Base-by-base conservation (phyloP, 2,797 vertebrate genomes). In the Toxotes lorentzi region DNA sequence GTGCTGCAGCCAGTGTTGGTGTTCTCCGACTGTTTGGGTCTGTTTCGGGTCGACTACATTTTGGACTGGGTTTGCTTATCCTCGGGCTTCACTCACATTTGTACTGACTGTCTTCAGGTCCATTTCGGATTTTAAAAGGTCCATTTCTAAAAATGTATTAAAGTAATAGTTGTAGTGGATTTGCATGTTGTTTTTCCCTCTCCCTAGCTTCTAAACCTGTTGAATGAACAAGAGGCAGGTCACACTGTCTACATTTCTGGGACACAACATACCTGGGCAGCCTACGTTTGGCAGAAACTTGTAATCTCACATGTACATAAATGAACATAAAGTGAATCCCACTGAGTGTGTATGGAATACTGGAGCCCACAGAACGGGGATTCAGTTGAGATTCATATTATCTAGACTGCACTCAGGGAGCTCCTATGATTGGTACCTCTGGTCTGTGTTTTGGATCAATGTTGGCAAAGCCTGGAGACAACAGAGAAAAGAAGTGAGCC, bases 401-500 rank as follows among this genome's bases (percentile, higher is more conserved):
- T 54, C 35, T 40, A 40, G 30, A 50, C 24, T 63, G 58, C 53
- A 41, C 8, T 56, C 32, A 63, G 27, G 47, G 45, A 35, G 23
- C 58, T 40, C 63, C 23, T 51, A 11, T 32, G 67, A 71, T 13
- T 51, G 43, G 59, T 51, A 73, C 38, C 73, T 73, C 56, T 63
- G 54, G 47, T 66, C 32, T 17, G 12, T 41, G 43, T 59, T 76
- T 69, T 66, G 34, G 30, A 71, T 79, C 73, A 76, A 64, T 70
- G 63, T 43, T 56, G 70, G 35, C 24, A 51, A 76, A 10, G 47
- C 47, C 61, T 45, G 21, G 21, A 69, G 43, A 76, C 38, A 35
- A 57, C 70, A n/a, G 57, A 56, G 21, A 58, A 65, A 56, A 62
- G n/a, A 70, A 79, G 57, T 63, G 70, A 83, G 70, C 78, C 69